Percentiles rank a stretch among this genome's conserved stretches.
These are phyloP conservation scores for Orchesellides sinensis DNA, from an alignment of 2,888 invertebrate species.

Conservation along the genomic window DNA sequence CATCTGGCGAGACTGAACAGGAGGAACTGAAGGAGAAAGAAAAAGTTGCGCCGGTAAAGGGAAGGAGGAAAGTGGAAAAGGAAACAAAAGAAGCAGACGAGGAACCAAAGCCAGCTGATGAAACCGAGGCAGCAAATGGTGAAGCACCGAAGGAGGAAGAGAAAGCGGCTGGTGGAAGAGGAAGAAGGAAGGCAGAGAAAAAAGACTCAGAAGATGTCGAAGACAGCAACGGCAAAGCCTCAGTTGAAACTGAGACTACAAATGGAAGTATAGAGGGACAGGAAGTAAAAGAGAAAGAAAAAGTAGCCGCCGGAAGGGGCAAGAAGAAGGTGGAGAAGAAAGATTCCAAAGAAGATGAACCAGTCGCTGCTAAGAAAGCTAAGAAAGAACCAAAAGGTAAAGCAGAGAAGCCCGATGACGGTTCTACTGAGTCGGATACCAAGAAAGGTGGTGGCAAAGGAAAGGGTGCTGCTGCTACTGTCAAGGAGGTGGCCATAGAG, in stretches of 20 bases:
- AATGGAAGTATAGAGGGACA: not conserved
- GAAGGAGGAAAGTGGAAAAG: not conserved
- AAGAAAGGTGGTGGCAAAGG: constrained; percentile 17
- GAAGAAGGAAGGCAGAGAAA: not conserved
- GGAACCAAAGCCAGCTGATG: not conserved
- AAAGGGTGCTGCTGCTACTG: constrained; percentile 26
- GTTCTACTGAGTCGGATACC: not conserved
- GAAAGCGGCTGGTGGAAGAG: not conserved
- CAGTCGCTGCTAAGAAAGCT: constrained; percentile 6
- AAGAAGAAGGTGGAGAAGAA: constrained; percentile 38
- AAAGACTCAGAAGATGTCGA: no score
- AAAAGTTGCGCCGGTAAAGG: not conserved
- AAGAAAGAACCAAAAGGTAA: constrained; percentile 10
- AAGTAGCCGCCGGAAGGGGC: constrained; percentile 11
- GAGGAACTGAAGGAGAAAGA: no score
- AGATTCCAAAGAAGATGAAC: constrained; percentile 5
- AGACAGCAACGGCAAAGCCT: no score
- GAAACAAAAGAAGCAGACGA: not conserved
- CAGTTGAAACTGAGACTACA: no score
- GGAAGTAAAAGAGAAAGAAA: not conserved
- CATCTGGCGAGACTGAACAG: no score
- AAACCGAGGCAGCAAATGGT: not conserved
- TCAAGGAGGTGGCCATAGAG: constrained; percentile 42
- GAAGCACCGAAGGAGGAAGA: not conserved
- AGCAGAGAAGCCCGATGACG: not conserved